These are phyloP conservation scores for Leptinotarsa undecemlineata DNA, from an alignment of 1,140 invertebrate species.

Conservation along the genomic window DNA sequence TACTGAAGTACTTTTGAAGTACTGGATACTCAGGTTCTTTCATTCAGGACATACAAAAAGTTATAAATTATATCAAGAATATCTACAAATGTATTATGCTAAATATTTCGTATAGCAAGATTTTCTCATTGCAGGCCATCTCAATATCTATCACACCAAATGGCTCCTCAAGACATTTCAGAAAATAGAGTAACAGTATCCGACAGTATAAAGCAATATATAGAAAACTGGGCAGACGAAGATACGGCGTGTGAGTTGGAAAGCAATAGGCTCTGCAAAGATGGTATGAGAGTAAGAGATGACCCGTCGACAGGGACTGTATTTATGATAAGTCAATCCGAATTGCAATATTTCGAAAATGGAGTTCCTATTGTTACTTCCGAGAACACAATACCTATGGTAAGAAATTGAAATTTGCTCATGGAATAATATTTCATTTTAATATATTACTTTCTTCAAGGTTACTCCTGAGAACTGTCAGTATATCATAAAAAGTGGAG, in stretches of 20 bases:
- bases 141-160: constrained; percentile 28
- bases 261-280: constrained; percentile 28
- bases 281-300: constrained; percentile 36
- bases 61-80: not conserved
- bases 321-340: constrained; percentile 43
- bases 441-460: constrained; percentile 21
- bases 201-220: constrained; percentile 46
- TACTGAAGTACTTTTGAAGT: too few relatives aligned
- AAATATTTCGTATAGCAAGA: not conserved
- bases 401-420: not conserved
- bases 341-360: constrained; percentile 44
- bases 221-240: constrained; percentile 51
- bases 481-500: constrained; percentile 42
- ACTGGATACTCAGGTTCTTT: too few relatives aligned
- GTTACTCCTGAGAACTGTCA: constrained; percentile 34
- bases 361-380: constrained; percentile 41
- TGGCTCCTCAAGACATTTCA: constrained; percentile 36
- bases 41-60: too few relatives aligned
- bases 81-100: not conserved
- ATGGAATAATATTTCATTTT: not conserved
- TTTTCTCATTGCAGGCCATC: constrained; percentile 24
- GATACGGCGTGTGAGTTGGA: constrained; percentile 39
- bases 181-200: constrained; percentile 36
- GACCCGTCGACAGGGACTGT: constrained; percentile 41
- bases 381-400: constrained; percentile 37